Percentiles rank a stretch among this genome's conserved stretches.
phyloP scores from a whole-genome alignment of 2,888 invertebrate species.

The Dromius quadrimaculatus region DNA sequence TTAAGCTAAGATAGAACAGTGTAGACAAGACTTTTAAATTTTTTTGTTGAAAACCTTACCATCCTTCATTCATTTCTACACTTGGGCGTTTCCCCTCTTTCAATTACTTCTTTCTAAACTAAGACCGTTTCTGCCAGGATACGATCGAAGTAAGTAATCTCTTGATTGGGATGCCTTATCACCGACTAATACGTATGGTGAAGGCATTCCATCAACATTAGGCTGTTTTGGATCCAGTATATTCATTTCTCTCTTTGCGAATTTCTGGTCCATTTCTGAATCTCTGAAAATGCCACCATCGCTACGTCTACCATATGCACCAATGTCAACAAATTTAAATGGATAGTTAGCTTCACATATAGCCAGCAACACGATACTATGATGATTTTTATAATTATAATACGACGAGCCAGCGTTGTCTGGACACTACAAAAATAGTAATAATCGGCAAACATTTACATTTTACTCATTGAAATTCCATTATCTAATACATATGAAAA shows the following conservation, averaged over 20 bases:
- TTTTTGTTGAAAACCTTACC: too few relatives aligned
- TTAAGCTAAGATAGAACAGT: too few relatives aligned
- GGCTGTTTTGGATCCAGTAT: too few relatives aligned
- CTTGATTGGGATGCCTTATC: neutral
- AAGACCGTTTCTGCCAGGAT: neutral
- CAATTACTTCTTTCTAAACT: too few relatives aligned
- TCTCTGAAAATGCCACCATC: slow-evolving; percentile 54
- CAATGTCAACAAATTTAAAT: slow-evolving; percentile 52
- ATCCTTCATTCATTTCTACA: too few relatives aligned
- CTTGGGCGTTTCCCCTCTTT: too few relatives aligned
- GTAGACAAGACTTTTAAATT: too few relatives aligned
- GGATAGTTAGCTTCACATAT: slow-evolving; percentile 54
- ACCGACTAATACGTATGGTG: neutral
- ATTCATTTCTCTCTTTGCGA: too few relatives aligned
- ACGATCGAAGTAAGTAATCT: neutral
- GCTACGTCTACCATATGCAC: slow-evolving; percentile 53
- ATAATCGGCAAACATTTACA: too few relatives aligned
- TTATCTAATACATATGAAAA: too few relatives aligned
- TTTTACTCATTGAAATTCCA: too few relatives aligned
- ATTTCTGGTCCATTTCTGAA: slow-evolving; percentile 47
- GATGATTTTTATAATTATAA: slow-evolving; percentile 53
- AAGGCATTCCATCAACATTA: slow-evolving; percentile 15
- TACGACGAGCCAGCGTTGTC: slow-evolving; percentile 50
- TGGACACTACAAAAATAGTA: slow-evolving; percentile 53
- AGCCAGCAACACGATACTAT: slow-evolving; percentile 54